Evolutionary conservation across 2,888 invertebrate genomes (phyloP).

Genomic region (Pristionchus entomophagus): DNA sequence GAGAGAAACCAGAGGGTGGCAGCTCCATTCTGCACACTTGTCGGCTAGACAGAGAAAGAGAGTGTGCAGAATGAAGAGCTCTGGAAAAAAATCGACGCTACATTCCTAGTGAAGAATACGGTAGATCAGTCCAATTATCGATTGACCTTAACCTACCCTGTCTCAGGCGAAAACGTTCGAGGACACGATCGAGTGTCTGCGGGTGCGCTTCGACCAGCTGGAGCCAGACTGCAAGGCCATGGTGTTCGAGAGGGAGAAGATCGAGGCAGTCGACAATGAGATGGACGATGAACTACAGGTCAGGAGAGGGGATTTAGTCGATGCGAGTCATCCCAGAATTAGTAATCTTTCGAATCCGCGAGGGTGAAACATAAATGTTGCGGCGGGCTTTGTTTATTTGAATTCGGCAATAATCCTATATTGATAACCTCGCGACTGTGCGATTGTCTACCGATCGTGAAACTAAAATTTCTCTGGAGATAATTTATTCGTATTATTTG

Average conservation of each 20-base stretch:
- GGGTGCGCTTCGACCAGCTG: constrained; percentile 68
- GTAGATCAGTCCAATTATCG: neutral
- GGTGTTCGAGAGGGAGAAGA: constrained; percentile 78
- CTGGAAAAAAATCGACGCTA: too few species aligned
- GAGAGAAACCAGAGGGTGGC: too few species aligned
- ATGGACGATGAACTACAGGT: constrained; percentile 74
- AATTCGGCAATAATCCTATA: neutral
- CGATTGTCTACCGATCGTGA: neutral
- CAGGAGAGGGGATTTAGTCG: neutral
- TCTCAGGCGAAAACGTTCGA: constrained; percentile 59
- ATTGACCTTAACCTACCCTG: neutral
- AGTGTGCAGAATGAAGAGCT: too few species aligned
- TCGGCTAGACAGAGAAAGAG: too few species aligned
- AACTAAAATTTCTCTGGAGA: neutral
- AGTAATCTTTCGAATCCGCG: too few species aligned
- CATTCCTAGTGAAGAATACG: neutral
- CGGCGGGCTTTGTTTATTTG: neutral
- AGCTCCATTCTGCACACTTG: too few species aligned
- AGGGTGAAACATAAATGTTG: neutral
- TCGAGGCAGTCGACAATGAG: constrained; percentile 76
- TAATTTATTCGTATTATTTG: too few species aligned
- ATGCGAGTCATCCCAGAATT: too few species aligned
- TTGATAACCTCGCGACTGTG: neutral
- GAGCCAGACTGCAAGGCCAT: constrained; percentile 76
- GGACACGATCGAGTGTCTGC: constrained; percentile 77